Percentiles rank a stretch among this genome's conserved stretches.
phyloP scores from a whole-genome alignment of 2,797 vertebrate genomes.

The Clamator glandarius region DNA sequence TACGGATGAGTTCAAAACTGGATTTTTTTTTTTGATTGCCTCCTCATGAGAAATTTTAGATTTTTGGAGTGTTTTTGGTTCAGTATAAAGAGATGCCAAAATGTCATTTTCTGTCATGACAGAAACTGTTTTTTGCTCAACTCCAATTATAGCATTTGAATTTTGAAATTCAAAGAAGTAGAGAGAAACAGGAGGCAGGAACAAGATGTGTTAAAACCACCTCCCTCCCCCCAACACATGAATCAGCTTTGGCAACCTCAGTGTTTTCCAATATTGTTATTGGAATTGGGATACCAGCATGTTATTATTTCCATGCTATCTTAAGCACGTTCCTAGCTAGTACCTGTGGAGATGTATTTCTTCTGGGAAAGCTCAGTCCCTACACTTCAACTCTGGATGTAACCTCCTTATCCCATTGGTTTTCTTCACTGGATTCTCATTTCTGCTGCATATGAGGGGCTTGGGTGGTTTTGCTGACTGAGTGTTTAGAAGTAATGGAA shows the following conservation, averaged over 20 bases:
- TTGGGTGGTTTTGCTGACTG: not conserved
- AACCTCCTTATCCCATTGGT: not conserved
- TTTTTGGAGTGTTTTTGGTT: not conserved
- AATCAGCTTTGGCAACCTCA: conserved; percentile 31
- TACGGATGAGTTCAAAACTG: not conserved
- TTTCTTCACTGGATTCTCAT: not conserved
- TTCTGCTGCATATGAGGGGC: not conserved
- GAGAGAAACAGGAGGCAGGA: conserved; percentile 33
- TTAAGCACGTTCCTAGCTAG: not conserved
- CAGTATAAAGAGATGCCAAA: conserved; percentile 27
- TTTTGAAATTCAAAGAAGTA: conserved; percentile 34
- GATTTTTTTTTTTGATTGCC: not conserved
- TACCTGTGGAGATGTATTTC: not conserved
- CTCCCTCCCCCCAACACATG: not conserved
- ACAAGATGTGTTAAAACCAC: conserved; percentile 19
- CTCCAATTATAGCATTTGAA: conserved; percentile 47
- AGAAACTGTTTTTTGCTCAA: conserved; percentile 14
- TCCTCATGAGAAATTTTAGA: not conserved
- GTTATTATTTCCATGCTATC: not conserved
- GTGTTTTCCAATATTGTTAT: not conserved
- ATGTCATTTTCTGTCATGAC: conserved; percentile 32
- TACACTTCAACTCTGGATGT: rapidly evolving
- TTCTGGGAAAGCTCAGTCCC: not conserved
- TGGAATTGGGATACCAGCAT: not conserved
- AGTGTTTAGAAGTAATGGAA: not conserved